Conservation (phyloP, 2,888 invertebrate species). For the Coecobrya sp. region DNA sequence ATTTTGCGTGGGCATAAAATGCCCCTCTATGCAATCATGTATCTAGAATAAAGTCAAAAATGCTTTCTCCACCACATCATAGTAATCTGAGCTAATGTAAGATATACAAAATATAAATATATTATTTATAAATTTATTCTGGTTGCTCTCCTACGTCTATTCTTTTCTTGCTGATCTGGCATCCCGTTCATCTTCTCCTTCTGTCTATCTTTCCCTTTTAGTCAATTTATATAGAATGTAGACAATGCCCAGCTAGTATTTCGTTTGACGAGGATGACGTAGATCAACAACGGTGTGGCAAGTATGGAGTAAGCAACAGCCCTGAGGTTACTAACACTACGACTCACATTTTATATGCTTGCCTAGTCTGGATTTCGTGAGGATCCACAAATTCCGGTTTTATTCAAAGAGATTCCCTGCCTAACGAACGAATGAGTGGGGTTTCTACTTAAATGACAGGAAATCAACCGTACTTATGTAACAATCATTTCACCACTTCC, state of each 20-base stretch:
- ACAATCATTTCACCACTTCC: constrained; percentile 79
- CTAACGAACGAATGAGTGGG: constrained; percentile 3
- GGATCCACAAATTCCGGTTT: neutral
- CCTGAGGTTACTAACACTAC: neutral
- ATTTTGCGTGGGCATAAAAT: neutral
- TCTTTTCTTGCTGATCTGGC: constrained; percentile 15
- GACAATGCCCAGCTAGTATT: neutral
- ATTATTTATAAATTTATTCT: constrained; percentile 46
- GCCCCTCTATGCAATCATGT: neutral
- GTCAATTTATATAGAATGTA: neutral
- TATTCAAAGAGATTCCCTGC: neutral
- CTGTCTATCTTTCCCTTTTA: neutral
- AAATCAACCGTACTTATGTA: constrained; percentile 74
- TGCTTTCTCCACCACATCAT: neutral
- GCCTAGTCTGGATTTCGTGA: neutral
- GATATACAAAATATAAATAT: constrained; percentile 47
- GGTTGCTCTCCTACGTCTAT: neutral
- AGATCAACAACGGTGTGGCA: neutral
- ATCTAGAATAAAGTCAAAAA: neutral
- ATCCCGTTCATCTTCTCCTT: neutral
- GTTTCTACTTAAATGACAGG: constrained; percentile 59
- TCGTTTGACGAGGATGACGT: neutral
- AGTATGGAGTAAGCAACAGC: neutral
- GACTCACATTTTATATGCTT: neutral
- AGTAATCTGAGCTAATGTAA: neutral